Percentiles rank a stretch among this genome's conserved stretches.
These are phyloP conservation scores for Dione juno DNA, from an alignment of 2,888 invertebrate species.

Conservation along the genomic window DNA sequence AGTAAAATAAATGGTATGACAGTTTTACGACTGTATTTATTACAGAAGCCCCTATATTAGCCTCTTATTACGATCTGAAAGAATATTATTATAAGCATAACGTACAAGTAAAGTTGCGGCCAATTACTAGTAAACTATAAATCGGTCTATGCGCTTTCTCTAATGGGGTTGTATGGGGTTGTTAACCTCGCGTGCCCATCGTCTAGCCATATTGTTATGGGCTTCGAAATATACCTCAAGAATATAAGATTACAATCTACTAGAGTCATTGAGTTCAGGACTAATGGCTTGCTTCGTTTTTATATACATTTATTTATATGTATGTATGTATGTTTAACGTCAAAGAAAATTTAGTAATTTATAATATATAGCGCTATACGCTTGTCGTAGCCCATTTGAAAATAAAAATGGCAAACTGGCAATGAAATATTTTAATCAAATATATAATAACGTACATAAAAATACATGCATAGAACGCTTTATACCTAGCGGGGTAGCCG, in stretches of 20 bases:
- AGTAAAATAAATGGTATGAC: no score
- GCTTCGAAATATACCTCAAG: conserved; percentile 26
- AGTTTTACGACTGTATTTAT: no score
- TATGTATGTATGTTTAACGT: not conserved
- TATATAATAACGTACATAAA: no score
- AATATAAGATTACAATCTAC: conserved; percentile 27
- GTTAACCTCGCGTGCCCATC: conserved; percentile 44
- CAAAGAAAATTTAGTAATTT: no score
- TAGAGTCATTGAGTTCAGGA: conserved; percentile 12
- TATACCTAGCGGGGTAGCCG: no score
- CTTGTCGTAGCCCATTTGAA: no score
- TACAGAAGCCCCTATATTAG: no score
- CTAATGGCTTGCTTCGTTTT: conserved; percentile 17
- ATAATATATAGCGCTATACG: no score
- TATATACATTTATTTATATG: not conserved
- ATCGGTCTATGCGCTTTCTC: conserved; percentile 58
- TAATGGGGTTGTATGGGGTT: conserved; percentile 46
- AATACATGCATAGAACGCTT: no score
- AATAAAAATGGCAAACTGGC: no score
- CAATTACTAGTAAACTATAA: conserved; percentile 60
- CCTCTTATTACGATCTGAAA: no score
- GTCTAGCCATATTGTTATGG: conserved; percentile 32
- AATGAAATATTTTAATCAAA: no score
- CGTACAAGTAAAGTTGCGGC: not conserved
- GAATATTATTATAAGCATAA: not conserved